Conservation (phyloP, 2,113 vertebrate genomes). For the Notarius quadriscutis region DNA sequence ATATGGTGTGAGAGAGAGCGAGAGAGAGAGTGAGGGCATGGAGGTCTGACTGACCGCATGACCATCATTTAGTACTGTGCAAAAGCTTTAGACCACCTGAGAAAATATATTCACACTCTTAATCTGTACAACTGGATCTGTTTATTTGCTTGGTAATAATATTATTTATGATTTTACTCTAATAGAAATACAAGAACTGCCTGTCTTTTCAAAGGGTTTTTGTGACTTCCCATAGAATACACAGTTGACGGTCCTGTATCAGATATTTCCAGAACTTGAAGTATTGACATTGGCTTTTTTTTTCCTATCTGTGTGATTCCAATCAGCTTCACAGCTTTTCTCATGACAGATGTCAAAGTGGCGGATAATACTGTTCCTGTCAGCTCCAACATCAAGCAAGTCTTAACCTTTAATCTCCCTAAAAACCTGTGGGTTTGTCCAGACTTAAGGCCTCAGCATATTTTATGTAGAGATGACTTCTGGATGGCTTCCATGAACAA, state of each 20-base stretch:
- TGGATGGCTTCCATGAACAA: background rate
- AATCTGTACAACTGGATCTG: background rate
- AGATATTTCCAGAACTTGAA: background rate
- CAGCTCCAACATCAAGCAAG: background rate
- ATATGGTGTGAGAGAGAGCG: constrained; percentile 30
- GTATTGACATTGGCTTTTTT: background rate
- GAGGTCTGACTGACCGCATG: constrained; percentile 13
- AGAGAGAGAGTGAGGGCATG: constrained; percentile 10
- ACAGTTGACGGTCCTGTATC: background rate
- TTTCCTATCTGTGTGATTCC: background rate
- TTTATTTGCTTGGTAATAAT: background rate
- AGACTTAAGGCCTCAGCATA: background rate
- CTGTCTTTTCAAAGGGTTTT: background rate
- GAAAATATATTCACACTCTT: background rate
- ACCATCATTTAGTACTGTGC: background rate
- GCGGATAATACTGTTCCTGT: background rate
- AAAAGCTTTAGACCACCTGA: background rate
- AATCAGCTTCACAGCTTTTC: background rate
- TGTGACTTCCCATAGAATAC: background rate
- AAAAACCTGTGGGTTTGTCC: background rate
- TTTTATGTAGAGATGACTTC: background rate
- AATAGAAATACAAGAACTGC: background rate
- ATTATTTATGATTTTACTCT: background rate
- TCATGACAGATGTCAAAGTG: background rate
- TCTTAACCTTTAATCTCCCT: background rate